Evolutionary conservation across 2,113 vertebrate genomes (phyloP), one percentile per base, ranked within the genome.

Genomic region (Himantopus leucocephalus): DNA sequence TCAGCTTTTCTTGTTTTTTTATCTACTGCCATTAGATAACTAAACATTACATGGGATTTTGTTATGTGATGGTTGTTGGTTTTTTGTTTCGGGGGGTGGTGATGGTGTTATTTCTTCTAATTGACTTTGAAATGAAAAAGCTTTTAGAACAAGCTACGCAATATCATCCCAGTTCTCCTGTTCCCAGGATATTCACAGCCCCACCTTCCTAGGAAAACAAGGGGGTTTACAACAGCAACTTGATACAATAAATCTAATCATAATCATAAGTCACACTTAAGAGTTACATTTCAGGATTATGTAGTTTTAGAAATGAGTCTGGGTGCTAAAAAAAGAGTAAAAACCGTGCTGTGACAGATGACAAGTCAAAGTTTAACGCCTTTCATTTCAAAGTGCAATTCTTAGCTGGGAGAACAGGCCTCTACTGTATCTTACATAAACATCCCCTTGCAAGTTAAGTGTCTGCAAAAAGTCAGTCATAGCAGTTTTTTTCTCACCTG

Each of bases 11-110:
- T 80, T 64, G 63, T 95, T 92, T 74, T 95, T 92, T 74, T 10
- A 88, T 94, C 56, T 95, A 83, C 47, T 67, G 64, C 39, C 58
- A 66, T 77, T 89, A 97, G 74, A 96, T 96, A 97, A 93, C 72
- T 82, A 90, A 94, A 92, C 34, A 80, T 62, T 87, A 59, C 14
- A 35, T 66, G n/a, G 26, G 72, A 95, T 80, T 95, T 66, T 66
- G 23, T 91, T 85, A 71, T 71, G 50, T 83, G 96, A 92, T 47
- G 26, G 43, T 85, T 89, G 14, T 29, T 41, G 14, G 8, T 7
- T 76, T 70, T 64, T 50, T 32, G 4, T 6, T 55, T 48, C 3
- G 7, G 55, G 8, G 35, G 15, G 16, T 39, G 39, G 39, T 39
- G 35, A 35, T 23, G 20, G 27, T 91, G 50, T 73, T 83, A 16